Evolutionary conservation across 2,797 vertebrate species (phyloP).

Genomic region (Limosa lapponica): DNA sequence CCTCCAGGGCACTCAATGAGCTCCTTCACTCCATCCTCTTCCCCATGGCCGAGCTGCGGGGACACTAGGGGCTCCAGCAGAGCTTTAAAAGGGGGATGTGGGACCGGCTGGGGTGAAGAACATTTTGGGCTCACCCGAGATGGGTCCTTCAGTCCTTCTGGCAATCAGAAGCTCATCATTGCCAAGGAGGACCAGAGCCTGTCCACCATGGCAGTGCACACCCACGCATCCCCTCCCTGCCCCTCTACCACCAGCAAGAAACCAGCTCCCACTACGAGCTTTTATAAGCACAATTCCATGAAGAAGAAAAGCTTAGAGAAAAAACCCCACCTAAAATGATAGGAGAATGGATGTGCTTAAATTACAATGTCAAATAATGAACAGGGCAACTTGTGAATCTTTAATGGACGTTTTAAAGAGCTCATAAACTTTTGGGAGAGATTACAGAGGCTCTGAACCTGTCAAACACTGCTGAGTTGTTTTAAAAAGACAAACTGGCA

Average conservation of each 20-base stretch:
- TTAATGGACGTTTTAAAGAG: background rate
- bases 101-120: background rate
- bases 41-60: rapidly evolving
- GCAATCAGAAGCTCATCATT: background rate
- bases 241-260: background rate
- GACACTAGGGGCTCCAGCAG: rapidly evolving
- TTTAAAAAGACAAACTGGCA: background rate
- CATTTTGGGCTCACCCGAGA: background rate
- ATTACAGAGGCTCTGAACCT: background rate
- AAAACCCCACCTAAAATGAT: background rate
- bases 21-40: background rate
- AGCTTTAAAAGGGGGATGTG: background rate
- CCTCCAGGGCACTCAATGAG: background rate
- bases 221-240: too few relatives aligned
- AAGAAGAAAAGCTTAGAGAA: background rate
- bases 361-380: background rate
- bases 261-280: rapidly evolving
- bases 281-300: background rate
- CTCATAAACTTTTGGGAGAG: constrained; percentile 12
- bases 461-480: background rate
- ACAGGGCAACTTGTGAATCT: background rate
- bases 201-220: background rate
- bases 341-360: background rate
- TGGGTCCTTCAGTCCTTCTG: background rate
- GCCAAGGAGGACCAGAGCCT: background rate